phyloP scores from a whole-genome alignment of 2,888 invertebrate species.

The Octodonta nipae region DNA sequence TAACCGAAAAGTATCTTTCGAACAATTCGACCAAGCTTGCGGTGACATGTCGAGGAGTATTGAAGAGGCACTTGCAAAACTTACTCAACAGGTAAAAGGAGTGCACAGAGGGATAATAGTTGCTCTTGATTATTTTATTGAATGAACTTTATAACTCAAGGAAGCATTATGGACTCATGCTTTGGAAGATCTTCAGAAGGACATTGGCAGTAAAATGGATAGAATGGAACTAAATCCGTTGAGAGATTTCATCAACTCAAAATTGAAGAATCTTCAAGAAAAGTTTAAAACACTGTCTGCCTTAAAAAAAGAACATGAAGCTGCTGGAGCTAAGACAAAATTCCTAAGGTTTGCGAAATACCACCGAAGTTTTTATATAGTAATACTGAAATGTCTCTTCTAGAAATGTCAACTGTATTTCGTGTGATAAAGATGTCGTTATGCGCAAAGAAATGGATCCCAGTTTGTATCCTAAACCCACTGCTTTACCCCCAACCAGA shows the following conservation, averaged over 20 bases:
- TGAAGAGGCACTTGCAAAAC: conserved; percentile 49
- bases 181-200: conserved; percentile 51
- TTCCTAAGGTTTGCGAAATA: conserved; percentile 41
- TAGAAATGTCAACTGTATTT: conserved; percentile 61
- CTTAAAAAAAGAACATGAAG: conserved; percentile 49
- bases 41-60: conserved; percentile 51
- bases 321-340: conserved; percentile 57
- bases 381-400: conserved; percentile 6
- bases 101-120: too few relatives aligned
- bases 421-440: conserved; percentile 61
- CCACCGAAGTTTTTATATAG: not conserved
- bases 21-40: conserved; percentile 55
- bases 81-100: conserved; percentile 43
- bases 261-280: conserved; percentile 47
- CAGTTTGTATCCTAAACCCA: conserved; percentile 36
- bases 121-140: not conserved
- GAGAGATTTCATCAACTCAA: conserved; percentile 49
- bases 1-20: conserved; percentile 59
- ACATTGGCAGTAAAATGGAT: conserved; percentile 53
- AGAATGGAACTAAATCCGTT: conserved; percentile 49
- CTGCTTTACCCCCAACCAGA: conserved; percentile 42
- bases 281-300: conserved; percentile 46
- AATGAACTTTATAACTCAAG: conserved; percentile 25
- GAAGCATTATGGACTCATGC: conserved; percentile 53
- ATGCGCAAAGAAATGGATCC: conserved; percentile 49